Conservation (phyloP, 2,888 invertebrate genomes). For the Ectemnius lituratus region DNA sequence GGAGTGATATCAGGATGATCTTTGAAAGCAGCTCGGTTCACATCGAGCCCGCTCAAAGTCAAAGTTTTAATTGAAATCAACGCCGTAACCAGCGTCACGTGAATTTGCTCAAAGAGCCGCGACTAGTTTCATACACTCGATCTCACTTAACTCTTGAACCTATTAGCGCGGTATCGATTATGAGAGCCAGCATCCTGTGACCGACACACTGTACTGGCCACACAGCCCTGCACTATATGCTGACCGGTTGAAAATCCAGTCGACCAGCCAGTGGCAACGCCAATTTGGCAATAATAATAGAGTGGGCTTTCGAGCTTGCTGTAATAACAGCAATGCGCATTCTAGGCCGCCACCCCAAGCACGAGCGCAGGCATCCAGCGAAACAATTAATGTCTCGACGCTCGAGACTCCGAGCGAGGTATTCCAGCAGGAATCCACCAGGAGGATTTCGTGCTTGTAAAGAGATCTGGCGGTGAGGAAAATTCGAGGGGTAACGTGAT, state of each 20-base stretch:
- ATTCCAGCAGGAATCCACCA: no score
- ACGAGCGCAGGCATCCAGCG: no score
- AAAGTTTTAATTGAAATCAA: slow-evolving; percentile 62
- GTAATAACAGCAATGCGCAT: slow-evolving; percentile 4
- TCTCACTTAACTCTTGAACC: slow-evolving; percentile 54
- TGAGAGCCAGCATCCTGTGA: slow-evolving; percentile 46
- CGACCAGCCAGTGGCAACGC: slow-evolving; percentile 29
- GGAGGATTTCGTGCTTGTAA: no score
- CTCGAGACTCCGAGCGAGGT: no score
- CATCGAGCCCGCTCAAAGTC: slow-evolving; percentile 45
- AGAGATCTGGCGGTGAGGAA: no score
- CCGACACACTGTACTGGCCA: slow-evolving; percentile 33
- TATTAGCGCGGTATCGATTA: slow-evolving; percentile 56
- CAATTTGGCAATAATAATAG: slow-evolving; percentile 37
- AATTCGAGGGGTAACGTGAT: no score
- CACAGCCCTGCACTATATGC: not conserved
- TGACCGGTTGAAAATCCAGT: not conserved
- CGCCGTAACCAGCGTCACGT: slow-evolving; percentile 53
- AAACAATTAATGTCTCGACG: no score
- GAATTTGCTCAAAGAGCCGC: slow-evolving; percentile 55
- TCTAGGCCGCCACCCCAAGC: not conserved
- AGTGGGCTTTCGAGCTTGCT: not conserved
- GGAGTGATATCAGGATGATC: slow-evolving; percentile 46
- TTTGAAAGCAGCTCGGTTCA: slow-evolving; percentile 40
- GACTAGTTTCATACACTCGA: slow-evolving; percentile 53